Conservation (phyloP, 2,888 invertebrate species). For the Pegoplata infirma region DNA sequence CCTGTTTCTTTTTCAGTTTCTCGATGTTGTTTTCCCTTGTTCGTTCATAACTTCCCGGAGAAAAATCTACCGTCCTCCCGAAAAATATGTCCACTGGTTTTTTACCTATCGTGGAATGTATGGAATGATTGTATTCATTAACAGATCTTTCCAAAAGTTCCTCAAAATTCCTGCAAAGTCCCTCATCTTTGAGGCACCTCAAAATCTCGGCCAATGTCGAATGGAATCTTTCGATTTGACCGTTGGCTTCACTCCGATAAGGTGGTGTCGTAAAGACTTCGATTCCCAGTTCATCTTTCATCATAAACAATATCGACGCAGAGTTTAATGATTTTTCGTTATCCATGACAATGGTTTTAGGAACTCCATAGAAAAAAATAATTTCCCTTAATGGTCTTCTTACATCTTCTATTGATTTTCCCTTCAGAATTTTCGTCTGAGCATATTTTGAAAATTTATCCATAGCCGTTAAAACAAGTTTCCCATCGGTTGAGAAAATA, state of each 20-base stretch:
- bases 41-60: slow-evolving; percentile 35
- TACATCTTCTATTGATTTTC: too few species aligned
- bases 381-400: slow-evolving; percentile 52
- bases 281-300: slow-evolving; percentile 59
- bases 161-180: slow-evolving; percentile 31
- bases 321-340: slow-evolving; percentile 62
- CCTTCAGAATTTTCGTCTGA: slow-evolving; percentile 28
- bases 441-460: slow-evolving; percentile 61
- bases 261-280: slow-evolving; percentile 54
- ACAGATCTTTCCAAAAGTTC: slow-evolving; percentile 52
- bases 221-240: slow-evolving; percentile 59
- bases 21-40: slow-evolving; percentile 22
- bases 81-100: slow-evolving; percentile 59
- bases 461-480: slow-evolving; percentile 39
- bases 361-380: slow-evolving; percentile 53
- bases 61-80: slow-evolving; percentile 34
- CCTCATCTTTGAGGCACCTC: slow-evolving; percentile 57
- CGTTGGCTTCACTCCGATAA: slow-evolving; percentile 55
- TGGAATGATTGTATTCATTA: slow-evolving; percentile 50
- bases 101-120: slow-evolving; percentile 53
- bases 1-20: slow-evolving; percentile 37
- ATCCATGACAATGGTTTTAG: slow-evolving; percentile 60
- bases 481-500: too few species aligned
- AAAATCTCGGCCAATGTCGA: slow-evolving; percentile 61
- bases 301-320: slow-evolving; percentile 50